These are phyloP conservation scores for Salvelinus sp. DNA, from an alignment of 2,113 vertebrate species.

Conservation along the genomic window DNA sequence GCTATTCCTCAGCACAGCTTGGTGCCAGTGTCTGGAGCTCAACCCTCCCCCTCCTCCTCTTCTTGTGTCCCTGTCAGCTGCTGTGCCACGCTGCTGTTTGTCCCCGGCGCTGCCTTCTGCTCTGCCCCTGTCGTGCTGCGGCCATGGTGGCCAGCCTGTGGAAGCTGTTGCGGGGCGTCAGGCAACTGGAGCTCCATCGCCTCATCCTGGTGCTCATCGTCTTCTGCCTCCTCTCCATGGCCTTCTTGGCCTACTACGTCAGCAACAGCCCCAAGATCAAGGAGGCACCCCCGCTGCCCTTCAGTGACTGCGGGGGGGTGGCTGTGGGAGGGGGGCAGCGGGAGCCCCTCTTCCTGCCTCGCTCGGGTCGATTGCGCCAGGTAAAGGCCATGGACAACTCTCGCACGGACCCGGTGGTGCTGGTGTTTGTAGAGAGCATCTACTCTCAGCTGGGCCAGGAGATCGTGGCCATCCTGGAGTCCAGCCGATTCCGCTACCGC, in stretches of 20 bases:
- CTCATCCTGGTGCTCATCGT: constrained; percentile 92
- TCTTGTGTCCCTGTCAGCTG: constrained; percentile 19
- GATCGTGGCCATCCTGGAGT: constrained; percentile 94
- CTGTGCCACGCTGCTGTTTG: constrained; percentile 45
- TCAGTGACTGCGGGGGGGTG: constrained; percentile 85
- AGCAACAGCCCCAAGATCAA: constrained; percentile 97
- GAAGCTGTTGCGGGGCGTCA: constrained; percentile 89
- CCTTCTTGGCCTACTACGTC: constrained; percentile 92
- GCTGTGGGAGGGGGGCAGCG: constrained; percentile 68
- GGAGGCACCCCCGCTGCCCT: constrained; percentile 88
- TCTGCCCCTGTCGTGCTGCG: constrained; percentile 48
- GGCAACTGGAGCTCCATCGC: constrained; percentile 95
- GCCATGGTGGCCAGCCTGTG: constrained; percentile 84
- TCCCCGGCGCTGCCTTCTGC: constrained; percentile 52
- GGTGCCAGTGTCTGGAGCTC: constrained; percentile 74
- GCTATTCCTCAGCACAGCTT: constrained; percentile 76
- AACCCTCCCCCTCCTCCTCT: constrained; percentile 53
- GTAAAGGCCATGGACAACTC: constrained; percentile 82
- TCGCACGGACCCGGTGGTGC: constrained; percentile 87
- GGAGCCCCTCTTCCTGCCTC: constrained; percentile 69
- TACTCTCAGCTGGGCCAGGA: constrained; percentile 97
- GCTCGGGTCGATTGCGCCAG: constrained; percentile 67
- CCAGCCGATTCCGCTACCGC: constrained; percentile 91
- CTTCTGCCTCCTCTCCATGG: constrained; percentile 96
- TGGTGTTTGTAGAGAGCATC: constrained; percentile 95